phyloP scores from a whole-genome alignment of 2,797 vertebrate species.

The Catamblyrhynchus diadema region DNA sequence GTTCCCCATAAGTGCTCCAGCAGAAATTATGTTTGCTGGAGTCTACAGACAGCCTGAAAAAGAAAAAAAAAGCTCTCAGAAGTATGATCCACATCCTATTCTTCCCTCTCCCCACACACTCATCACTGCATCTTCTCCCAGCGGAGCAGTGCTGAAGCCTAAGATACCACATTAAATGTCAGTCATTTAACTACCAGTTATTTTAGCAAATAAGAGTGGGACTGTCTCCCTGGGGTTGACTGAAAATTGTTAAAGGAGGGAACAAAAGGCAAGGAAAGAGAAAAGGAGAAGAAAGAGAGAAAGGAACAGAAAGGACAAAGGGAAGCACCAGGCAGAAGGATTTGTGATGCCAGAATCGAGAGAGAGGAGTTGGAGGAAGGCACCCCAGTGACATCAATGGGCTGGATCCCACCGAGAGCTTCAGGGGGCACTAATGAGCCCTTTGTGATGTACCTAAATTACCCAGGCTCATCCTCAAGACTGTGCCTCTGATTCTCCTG shows the following conservation, averaged over 20 bases:
- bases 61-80: background rate
- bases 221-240: conserved; percentile 38
- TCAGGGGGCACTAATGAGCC: background rate
- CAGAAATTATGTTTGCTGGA: conserved; percentile 10
- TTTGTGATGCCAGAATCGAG: background rate
- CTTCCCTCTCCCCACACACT: conserved; percentile 44
- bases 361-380: background rate
- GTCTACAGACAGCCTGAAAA: background rate
- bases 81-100: conserved; percentile 47
- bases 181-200: conserved; percentile 51
- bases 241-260: background rate
- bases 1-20: background rate
- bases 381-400: background rate
- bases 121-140: conserved; percentile 34
- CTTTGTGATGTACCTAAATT: background rate
- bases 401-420: background rate
- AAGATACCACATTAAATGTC: conserved; percentile 34
- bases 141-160: background rate
- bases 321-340: background rate
- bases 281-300: background rate
- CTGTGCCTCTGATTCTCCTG: background rate
- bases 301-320: background rate
- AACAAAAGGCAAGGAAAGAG: background rate
- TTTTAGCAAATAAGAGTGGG: conserved; percentile 64
- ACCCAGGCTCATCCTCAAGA: background rate